These are phyloP conservation scores for Eueremaeus valkanovi DNA, from an alignment of 2,888 invertebrate genomes.

Conservation along the genomic window DNA sequence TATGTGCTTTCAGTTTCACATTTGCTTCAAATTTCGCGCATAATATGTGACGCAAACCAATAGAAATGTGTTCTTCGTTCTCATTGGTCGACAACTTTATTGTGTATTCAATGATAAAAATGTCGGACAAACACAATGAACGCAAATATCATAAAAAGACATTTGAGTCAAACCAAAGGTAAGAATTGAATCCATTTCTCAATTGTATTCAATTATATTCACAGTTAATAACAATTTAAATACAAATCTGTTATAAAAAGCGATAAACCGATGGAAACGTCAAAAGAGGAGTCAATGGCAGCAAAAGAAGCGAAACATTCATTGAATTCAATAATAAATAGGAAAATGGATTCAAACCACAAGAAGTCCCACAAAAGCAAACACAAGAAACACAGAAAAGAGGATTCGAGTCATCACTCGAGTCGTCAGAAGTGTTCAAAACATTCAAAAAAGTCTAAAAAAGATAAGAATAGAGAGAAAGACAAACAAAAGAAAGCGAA, in stretches of 20 bases:
- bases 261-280: neutral
- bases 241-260: neutral
- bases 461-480: conserved; percentile 1
- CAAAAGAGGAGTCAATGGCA: neutral
- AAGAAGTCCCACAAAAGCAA: conserved; percentile 29
- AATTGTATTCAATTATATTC: neutral
- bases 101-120: neutral
- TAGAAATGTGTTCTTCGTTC: too few relatives aligned
- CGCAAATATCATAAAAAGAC: neutral
- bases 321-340: neutral
- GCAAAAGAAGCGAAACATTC: neutral
- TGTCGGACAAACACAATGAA: conserved; percentile 24
- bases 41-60: too few relatives aligned
- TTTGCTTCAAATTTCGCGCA: too few relatives aligned
- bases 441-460: conserved; percentile 29
- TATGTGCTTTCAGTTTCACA: too few relatives aligned
- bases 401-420: conserved; percentile 9
- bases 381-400: conserved; percentile 29
- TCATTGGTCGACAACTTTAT: neutral
- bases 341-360: neutral
- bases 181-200: neutral
- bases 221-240: neutral
- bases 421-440: conserved; percentile 16
- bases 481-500: neutral
- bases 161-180: conserved; percentile 2